Evolutionary conservation across 2,888 invertebrate genomes (phyloP), one percentile per base, ranked within the genome.

Genomic region (Adelphocoris suturalis): DNA sequence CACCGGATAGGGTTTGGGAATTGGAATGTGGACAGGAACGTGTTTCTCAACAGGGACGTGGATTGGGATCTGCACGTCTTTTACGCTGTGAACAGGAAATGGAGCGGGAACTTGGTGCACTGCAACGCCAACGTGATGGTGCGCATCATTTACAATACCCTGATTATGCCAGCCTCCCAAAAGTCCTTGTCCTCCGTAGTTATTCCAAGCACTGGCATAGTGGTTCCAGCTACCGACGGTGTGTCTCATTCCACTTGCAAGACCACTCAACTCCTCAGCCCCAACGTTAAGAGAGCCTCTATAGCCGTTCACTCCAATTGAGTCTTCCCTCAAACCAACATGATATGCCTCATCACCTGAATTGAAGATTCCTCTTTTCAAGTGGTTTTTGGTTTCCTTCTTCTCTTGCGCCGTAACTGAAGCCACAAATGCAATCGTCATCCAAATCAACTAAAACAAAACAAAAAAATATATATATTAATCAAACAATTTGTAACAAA

Each of bases 31-130:
- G 23, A 68, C 68, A 7, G 68, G 68, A 9, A 23, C 19, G 68
- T 68, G 68, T 23, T 68, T 68, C 23, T 68, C 23, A 19, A 68
- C 68, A 7, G 68, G 68, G 19, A 68, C 68, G 68, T 68, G 68
- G 23, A 68, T 9, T 23, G 68, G 68, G 27, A 68, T 68, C 12
- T 19, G 68, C 9, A 68, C 68, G 27, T 68, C 27, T 0, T 19
- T 68, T 0, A 68, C 23, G 4, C 23, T 68, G 19, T 68, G 68
- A 23, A 68, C 68, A 23, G 68, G 68, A 11, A 23, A 23, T 12
- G 68, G 68, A 23, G 23, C 68, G 3, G 0, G 68, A 19, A 68
- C 68, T 12, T 68, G 68, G 11, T 68, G 68, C 5, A 68, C 61
- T 4, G 61, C 61, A 9, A 61, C 61, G 7, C 19, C 61, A 11